Base-by-base conservation (phyloP, 2,888 invertebrate species). In the Dolichomitus sp. region DNA sequence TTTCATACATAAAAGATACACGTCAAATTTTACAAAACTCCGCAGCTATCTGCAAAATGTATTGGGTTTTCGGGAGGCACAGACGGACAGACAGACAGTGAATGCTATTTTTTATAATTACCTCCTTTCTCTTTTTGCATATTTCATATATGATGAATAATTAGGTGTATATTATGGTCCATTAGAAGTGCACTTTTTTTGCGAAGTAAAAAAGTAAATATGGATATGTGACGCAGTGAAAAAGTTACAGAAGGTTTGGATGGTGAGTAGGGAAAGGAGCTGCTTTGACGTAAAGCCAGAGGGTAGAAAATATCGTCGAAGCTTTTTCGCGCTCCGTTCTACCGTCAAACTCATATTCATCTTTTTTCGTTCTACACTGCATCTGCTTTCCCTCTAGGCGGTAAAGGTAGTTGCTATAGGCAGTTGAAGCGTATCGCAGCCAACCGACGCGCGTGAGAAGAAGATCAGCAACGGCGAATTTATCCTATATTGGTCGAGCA, bases 401-500 rank as follows among this genome's bases (percentile, higher is more conserved):
- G 57, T 54, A 23, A n/a, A 40, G 33, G 17, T 45, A 17, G 30
- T 14, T 27, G 45, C 61, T 78, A 6, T 57, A 77, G 80, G 77
- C 73, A 78, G 68, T 81, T 78, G 57, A 45, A 48, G 54, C 33
- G 78, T 27, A 78, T 81, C 73, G 57, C 45, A 30, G 45, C 63
- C 23, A 50, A 33, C 42, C 50, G 45, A 27, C 52, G 80, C n/a
- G 63, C 78, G 69, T 42, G 69, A 48, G 77, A 57, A 40, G 68
- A 73, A 82, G 82, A 82, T 79, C 82, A 79, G 74, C 74, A 70
- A 59, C 74, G 65, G 42, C 40, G 74, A 82, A 82, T 82, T 79
- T 82, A 82, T 78, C 78, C 78, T 59, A 82, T 82, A 79, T 82
- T 78, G 82, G 78, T 66, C 42, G 50, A 66, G 82, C 78, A 82